Base-by-base conservation (phyloP, 1,140 invertebrate genomes). In the Adoxophyes honmai region DNA sequence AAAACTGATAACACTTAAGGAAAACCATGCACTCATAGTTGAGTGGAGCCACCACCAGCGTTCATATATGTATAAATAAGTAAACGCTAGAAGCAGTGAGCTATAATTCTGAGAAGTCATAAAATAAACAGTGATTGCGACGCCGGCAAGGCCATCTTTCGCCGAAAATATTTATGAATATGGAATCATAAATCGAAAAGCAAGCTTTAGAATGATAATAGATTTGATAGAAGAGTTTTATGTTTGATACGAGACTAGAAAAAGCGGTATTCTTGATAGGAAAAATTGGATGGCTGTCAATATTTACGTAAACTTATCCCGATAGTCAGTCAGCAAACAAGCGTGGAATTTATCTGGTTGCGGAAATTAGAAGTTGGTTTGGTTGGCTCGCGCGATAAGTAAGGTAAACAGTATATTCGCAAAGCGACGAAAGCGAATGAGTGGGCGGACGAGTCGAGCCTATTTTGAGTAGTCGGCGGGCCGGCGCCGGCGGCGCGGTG, bases 381-480 rank as follows among this genome's bases (percentile, higher is more conserved):
- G 21, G 42, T 48, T 33, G 42, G 21, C 42, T 48, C 42, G 42
- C 16, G 18, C 11, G 21, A 48, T 48, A 48, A 48, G 42, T 21
- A 21, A 48, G 42, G 42, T 18, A 48, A 48, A 33, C 21, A 13
- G 39, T 57, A 34, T 52, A 59, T 44, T 57, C 42, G 55, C 44
- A 60, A 53, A 60, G 11, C 34, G 39, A 62, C 33, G 62, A 64
- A 64, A 59, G 48, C 59, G 54, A 52, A 35, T 44, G 44, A 34
- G 64, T 66, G 55, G 67, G 67, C 38, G 58, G 58, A 65, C 55
- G 38, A 51, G 63, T 56, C 38, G 59, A 54, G 16, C 35, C 52
- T 54, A 37, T 54, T 38, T 54, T 34, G 21, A 48, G 42, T 33
- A 33, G 18, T 48, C 21, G 42, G 42, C 34, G 14, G 28, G 18